Conservation (phyloP, 2,888 invertebrate genomes). For the Cremastinae sp. region DNA sequence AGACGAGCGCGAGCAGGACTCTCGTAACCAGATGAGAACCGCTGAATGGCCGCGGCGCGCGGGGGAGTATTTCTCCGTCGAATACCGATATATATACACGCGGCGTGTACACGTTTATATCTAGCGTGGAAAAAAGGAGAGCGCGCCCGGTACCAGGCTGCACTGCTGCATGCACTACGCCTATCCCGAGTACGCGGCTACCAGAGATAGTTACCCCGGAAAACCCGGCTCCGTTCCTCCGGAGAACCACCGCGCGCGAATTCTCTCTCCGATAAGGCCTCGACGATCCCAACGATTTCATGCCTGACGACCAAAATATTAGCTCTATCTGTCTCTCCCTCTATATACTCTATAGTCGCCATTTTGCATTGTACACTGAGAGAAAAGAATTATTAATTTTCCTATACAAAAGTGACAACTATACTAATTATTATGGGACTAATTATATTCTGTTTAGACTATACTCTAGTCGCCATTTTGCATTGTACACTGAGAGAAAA, state of each 20-base stretch:
- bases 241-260: no score
- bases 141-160: constrained; percentile 69
- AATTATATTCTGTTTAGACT: no score
- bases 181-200: not conserved
- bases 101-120: constrained; percentile 19
- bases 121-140: constrained; percentile 15
- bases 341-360: no score
- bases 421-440: no score
- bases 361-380: no score
- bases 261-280: not conserved
- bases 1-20: constrained; percentile 7
- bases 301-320: not conserved
- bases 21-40: constrained; percentile 65
- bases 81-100: constrained; percentile 11
- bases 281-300: not conserved
- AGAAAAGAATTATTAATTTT: no score
- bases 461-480: no score
- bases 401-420: no score
- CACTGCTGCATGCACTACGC: constrained; percentile 64
- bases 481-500: no score
- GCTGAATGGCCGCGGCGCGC: constrained; percentile 58
- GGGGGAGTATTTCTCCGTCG: constrained; percentile 42
- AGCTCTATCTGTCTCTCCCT: not conserved
- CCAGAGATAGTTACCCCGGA: constrained; percentile 19
- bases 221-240: constrained; percentile 15